Percentiles rank a stretch among this genome's conserved stretches.
These are phyloP conservation scores for Alectura lathami DNA, from an alignment of 2,113 vertebrate species.

Conservation along the genomic window DNA sequence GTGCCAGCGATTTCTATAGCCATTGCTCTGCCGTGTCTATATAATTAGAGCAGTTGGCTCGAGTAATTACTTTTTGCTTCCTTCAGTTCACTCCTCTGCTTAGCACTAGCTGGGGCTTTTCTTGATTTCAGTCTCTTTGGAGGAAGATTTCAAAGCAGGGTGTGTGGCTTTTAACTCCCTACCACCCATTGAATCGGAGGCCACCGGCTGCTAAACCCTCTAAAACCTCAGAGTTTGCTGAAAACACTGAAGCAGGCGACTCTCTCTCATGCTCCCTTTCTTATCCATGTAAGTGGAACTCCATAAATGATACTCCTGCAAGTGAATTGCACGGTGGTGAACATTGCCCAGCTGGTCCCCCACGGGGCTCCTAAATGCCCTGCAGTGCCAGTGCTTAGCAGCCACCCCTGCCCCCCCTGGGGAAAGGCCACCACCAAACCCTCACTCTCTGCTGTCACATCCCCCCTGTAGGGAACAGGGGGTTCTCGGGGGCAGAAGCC, in stretches of 20 bases:
- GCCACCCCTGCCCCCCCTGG: too few species aligned
- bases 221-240: neutral
- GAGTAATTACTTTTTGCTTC: conserved; percentile 44
- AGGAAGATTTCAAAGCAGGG: conserved; percentile 9
- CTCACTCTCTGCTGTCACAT: neutral
- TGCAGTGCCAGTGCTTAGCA: too few species aligned
- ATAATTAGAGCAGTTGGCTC: conserved; percentile 60
- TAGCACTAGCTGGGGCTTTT: neutral
- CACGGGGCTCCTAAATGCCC: too few species aligned
- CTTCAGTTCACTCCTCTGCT: conserved; percentile 13
- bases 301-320: neutral
- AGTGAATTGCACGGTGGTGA: neutral
- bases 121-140: neutral
- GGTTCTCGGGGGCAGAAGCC: neutral
- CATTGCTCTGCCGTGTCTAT: conserved; percentile 26
- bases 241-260: neutral
- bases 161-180: conserved; percentile 1
- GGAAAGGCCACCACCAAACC: neutral
- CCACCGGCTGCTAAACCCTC: neutral
- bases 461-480: neutral
- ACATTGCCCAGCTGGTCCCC: neutral
- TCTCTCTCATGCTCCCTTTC: neutral
- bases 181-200: neutral
- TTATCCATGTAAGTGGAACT: neutral
- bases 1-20: neutral